Base-by-base conservation (phyloP, 2,888 invertebrate species). In the Pimpla rufipes region DNA sequence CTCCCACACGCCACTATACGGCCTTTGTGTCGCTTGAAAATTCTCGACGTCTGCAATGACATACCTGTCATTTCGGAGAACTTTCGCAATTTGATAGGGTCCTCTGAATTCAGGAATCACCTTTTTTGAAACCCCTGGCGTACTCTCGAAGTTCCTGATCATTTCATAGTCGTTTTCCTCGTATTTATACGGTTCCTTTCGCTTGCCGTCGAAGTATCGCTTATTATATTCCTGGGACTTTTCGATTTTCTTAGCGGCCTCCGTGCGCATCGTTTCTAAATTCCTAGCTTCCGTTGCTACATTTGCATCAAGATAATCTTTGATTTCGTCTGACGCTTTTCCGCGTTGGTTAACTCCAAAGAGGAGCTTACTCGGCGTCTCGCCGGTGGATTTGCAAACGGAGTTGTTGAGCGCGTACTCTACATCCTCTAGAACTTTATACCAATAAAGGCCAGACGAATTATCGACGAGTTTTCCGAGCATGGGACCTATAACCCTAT, bases 291-390 rank as follows among this genome's bases (percentile, higher is more conserved):
- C n/a, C n/a, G n/a, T n/a, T n/a, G n/a, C 21, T 7, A 6, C 18
- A 6, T 52, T 57, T 0, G 45, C 64, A 3, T 83, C 75, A n/a
- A 81, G 18, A 42, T 68, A 77, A 21, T 83, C 78, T 10, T 23
- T 81, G 8, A 84, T 7, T 23, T 77, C 29, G 76, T 90, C 89
- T 29, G 83, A 29, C 13, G 86, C 50, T 16, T 85, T 68, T 16
- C 88, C 88, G 62, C 84, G 84, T 62, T 92, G 90, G 57, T 86
- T 64, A 6, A 88, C 73, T 3, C 90, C 90, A 73, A 90, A 91
- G 45, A 91, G 78, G 35, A 90, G 64, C 40, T 79, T 85, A 42
- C 88, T 87, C 0, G 90, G 88, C 0, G 89, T 87, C 66, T 90
- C 86, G 0, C 87, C 86, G 0, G 90, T 92, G 5, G 88, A 75